These are phyloP conservation scores for Darevskia mixta DNA, from an alignment of 2,797 vertebrate genomes.

Conservation along the genomic window DNA sequence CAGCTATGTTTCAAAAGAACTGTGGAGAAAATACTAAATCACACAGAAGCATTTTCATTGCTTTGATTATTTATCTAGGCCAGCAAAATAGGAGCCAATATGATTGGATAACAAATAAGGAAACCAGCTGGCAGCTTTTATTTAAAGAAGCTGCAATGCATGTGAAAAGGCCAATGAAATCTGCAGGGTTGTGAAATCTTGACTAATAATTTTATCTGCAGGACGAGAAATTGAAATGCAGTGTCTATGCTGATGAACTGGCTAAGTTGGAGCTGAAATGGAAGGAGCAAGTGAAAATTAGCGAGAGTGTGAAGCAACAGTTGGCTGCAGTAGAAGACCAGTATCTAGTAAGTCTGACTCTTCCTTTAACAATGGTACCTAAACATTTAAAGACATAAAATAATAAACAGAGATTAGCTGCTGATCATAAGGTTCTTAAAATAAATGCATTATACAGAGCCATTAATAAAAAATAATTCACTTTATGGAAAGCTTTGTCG, in stretches of 20 bases:
- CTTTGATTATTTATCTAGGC: neutral
- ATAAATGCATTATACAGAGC: neutral
- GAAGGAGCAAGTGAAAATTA: slow-evolving; percentile 94
- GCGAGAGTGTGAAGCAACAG: slow-evolving; percentile 89
- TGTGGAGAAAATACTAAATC: neutral
- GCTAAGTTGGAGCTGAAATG: slow-evolving; percentile 94
- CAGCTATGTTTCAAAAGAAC: neutral
- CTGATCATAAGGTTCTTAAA: neutral
- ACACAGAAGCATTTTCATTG: neutral
- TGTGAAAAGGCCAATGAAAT: neutral
- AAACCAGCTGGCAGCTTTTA: slow-evolving; percentile 15
- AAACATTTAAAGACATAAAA: slow-evolving; percentile 1
- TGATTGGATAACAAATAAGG: neutral
- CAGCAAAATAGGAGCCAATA: neutral
- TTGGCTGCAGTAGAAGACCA: slow-evolving; percentile 90
- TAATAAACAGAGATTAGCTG: neutral
- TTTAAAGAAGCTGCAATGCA: slow-evolving; percentile 5
- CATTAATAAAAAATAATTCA: neutral
- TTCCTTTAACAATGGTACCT: slow-evolving; percentile 1
- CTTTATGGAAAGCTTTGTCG: neutral
- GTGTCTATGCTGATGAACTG: slow-evolving; percentile 91
- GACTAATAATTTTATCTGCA: slow-evolving; percentile 61
- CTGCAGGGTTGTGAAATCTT: neutral
- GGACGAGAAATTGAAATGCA: slow-evolving; percentile 94
- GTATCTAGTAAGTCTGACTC: slow-evolving; percentile 85